Conservation (phyloP, 2,888 invertebrate genomes). For the Xiphydria camelus region DNA sequence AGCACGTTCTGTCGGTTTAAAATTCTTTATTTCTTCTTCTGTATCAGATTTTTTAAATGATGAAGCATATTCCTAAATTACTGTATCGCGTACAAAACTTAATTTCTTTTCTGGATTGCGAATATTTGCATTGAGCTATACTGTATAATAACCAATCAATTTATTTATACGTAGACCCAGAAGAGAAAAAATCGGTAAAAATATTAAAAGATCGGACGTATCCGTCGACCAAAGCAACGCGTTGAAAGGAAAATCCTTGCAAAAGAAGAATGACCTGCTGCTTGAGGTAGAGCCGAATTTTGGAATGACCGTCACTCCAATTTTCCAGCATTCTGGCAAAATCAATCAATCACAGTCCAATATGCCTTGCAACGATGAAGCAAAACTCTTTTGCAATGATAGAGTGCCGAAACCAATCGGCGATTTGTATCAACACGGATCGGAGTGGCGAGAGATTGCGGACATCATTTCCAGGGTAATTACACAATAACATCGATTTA, state of each 20-base stretch:
- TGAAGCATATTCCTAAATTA: no score
- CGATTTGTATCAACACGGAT: conserved; percentile 42
- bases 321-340: conserved; percentile 27
- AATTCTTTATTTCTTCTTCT: no score
- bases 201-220: conserved; percentile 15
- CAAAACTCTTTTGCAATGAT: conserved; percentile 22
- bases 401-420: conserved; percentile 46
- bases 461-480: conserved; percentile 69
- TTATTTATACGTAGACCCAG: not conserved
- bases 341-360: conserved; percentile 2
- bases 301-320: conserved; percentile 36
- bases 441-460: conserved; percentile 69
- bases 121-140: no score
- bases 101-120: no score
- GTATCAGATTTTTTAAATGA: no score
- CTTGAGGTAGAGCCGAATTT: conserved; percentile 23
- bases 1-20: no score
- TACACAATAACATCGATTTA: not conserved
- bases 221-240: conserved; percentile 19
- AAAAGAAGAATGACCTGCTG: conserved; percentile 8
- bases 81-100: no score
- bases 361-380: not conserved
- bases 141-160: no score
- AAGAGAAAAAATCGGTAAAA: conserved; percentile 20
- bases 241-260: conserved; percentile 35